Evolutionary conservation across 1,140 invertebrate species (phyloP).

Genomic region (Drosophila persimilis): DNA sequence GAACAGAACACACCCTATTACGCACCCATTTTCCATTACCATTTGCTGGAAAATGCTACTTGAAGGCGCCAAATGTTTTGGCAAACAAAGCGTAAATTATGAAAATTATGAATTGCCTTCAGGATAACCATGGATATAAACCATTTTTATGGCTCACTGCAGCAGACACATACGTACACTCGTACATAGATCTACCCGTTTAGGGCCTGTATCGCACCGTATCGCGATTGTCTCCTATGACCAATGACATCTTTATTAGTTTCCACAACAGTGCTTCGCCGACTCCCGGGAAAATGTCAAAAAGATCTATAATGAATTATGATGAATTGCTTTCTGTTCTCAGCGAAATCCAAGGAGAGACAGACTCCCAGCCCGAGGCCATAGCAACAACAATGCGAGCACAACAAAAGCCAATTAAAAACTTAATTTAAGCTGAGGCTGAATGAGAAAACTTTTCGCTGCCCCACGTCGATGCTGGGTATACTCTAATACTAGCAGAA

Average conservation of each 20-base stretch:
- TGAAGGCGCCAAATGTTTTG: constrained; percentile 76
- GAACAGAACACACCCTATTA: constrained; percentile 47
- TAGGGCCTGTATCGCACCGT: constrained; percentile 7
- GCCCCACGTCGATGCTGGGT: not conserved
- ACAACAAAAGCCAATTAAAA: constrained; percentile 74
- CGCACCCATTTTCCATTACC: constrained; percentile 43
- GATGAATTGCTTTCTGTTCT: constrained; percentile 64
- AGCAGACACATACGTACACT: not conserved
- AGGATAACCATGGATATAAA: constrained; percentile 50
- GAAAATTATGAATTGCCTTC: constrained; percentile 81
- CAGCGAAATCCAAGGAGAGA: constrained; percentile 21
- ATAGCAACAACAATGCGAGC: constrained; percentile 23
- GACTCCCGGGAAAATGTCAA: constrained; percentile 65
- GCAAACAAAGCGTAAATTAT: constrained; percentile 82
- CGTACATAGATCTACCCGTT: constrained; percentile 29
- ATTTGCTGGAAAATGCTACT: constrained; percentile 41
- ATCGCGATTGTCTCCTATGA: constrained; percentile 56
- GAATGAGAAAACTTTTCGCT: constrained; percentile 6
- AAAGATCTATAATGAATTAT: constrained; percentile 77
- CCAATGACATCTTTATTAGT: constrained; percentile 82
- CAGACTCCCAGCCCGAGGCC: constrained; percentile 20
- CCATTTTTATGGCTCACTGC: constrained; percentile 60
- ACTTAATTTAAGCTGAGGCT: constrained; percentile 51
- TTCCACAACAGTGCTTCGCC: constrained; percentile 69
- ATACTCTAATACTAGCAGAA: constrained; percentile 12